Evolutionary conservation across 1,140 invertebrate genomes (phyloP), one percentile per base, ranked within the genome.

Genomic region (Magallana ariakensis): DNA sequence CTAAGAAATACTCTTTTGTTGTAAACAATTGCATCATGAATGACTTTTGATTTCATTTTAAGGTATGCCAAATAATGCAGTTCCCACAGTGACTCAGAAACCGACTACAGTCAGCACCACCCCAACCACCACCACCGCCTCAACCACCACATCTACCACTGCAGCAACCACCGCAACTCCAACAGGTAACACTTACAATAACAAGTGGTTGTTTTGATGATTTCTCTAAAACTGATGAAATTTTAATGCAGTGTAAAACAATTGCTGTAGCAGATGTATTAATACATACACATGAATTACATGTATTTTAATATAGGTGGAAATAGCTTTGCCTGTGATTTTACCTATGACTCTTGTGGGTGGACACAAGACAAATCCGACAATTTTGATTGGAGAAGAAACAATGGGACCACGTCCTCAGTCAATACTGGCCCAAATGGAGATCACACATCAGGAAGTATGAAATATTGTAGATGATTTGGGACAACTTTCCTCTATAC

Each of bases 371-470:
- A 91, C 62, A 90, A 87, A 26, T 90, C 85, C 11, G 92, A 93
- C 58, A 86, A 93, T 60, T 92, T 92, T 90, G 90, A 93, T 85
- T 94, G 94, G 94, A 88, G 88, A 33, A 83, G 92, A 88, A 70
- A 90, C 15, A 85, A 66, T 22, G 91, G 93, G 1, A 81, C 11
- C 33, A 94, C 93, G 56, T 7, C 87, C 6, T 89, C 90, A 53
- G 19, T 46, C 13, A 83, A 87, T 7, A 93, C 93, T 53, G 92
- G 92, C 85, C 92, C 92, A 58, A 58, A 1, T 15, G 85, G 84
- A 26, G 93, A 93, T 58, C 93, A 93, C 70, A 93, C 93, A 15
- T 91, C 87, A 80, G 92, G 93, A 89, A 88, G 92, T 93, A 89
- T 86, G 92, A 85, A 53, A 62, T 46, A 46, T 46, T 46, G 33